Conservation (phyloP, 2,797 vertebrate genomes). For the Clamator glandarius region DNA sequence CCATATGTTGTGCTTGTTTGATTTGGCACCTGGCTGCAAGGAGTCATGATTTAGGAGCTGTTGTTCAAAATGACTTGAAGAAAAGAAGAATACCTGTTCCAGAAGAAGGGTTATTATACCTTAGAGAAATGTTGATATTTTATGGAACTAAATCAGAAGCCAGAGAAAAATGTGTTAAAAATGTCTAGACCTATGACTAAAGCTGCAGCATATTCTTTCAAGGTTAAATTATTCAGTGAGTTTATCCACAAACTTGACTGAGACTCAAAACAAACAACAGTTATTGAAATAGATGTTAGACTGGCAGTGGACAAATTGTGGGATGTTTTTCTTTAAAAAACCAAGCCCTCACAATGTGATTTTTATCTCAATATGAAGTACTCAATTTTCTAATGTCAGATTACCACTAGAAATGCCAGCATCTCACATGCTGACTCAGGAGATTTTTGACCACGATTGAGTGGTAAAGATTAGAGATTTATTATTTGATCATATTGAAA, state of each 20-base stretch:
- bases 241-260: not conserved
- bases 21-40: not conserved
- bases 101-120: not conserved
- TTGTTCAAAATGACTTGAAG: not conserved
- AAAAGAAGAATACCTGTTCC: constrained; percentile 11
- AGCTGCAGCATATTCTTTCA: not conserved
- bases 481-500: constrained; percentile 21
- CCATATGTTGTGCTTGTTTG: not conserved
- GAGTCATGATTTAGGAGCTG: not conserved
- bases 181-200: not conserved
- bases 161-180: not conserved
- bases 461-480: constrained; percentile 3
- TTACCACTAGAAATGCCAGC: not conserved
- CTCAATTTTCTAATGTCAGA: not conserved
- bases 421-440: constrained; percentile 18
- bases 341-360: not conserved
- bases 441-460: constrained; percentile 7
- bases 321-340: not conserved
- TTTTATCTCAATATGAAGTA: not conserved
- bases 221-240: constrained; percentile 3
- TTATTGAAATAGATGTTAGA: not conserved
- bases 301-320: not conserved
- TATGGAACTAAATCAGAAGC: not conserved
- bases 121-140: not conserved
- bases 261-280: not conserved